Evolutionary conservation across 2,888 invertebrate genomes (phyloP).

Genomic region (Acrobasis repandana): DNA sequence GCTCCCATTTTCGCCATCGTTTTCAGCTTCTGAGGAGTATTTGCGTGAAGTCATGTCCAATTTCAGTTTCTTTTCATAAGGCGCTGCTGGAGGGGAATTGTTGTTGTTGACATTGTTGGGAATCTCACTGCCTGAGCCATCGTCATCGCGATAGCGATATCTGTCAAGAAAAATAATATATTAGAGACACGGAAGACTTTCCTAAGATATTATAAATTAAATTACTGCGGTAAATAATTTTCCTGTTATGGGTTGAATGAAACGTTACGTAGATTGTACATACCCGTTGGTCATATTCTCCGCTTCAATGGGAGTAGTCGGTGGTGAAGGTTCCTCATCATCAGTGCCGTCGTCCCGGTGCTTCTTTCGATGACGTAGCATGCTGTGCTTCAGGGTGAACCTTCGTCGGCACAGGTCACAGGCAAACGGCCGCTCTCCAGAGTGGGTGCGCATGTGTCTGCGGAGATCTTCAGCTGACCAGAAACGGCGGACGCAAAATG

Average conservation of each 20-base stretch:
- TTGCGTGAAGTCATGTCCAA: constrained; percentile 75
- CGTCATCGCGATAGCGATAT: constrained; percentile 73
- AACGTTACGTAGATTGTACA: constrained; percentile 31
- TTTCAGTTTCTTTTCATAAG: constrained; percentile 81
- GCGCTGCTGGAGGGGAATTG: constrained; percentile 80
- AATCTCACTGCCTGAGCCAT: constrained; percentile 72
- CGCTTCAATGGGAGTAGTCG: constrained; percentile 69
- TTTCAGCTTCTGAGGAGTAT: constrained; percentile 75
- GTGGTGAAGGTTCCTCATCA: constrained; percentile 78
- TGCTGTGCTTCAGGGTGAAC: constrained; percentile 96
- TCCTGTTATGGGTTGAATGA: too few relatives aligned
- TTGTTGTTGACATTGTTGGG: constrained; percentile 80
- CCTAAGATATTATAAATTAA: too few relatives aligned
- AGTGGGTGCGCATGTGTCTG: constrained; percentile 96
- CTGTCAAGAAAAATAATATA: constrained; percentile 40
- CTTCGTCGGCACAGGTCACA: constrained; percentile 94
- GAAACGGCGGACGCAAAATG: constrained; percentile 95
- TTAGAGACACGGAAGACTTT: too few relatives aligned
- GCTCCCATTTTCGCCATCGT: constrained; percentile 82
- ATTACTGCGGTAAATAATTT: too few relatives aligned
- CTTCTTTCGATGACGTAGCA: constrained; percentile 96
- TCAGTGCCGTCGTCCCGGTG: constrained; percentile 85
- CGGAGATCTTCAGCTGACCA: constrained; percentile 97
- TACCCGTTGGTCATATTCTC: constrained; percentile 67
- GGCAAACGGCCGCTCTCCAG: constrained; percentile 95